Evolutionary conservation across 2,797 vertebrate species (phyloP).

Genomic region (Scolopax rusticola): DNA sequence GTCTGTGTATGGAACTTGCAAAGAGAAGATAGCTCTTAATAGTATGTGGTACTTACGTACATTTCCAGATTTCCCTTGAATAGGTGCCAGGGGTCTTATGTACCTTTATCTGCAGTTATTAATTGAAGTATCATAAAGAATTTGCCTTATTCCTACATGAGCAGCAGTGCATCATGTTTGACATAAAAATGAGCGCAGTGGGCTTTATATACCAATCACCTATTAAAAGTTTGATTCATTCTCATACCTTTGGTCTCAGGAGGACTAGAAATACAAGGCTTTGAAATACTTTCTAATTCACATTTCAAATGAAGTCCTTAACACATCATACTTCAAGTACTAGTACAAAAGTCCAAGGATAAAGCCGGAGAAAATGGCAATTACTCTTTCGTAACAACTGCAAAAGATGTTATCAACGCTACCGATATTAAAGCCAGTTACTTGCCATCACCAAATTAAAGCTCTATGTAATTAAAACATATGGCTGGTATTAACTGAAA

Average conservation of each 20-base stretch:
- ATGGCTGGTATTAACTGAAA: slow-evolving; percentile 20
- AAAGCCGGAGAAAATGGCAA: background rate
- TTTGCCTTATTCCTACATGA: background rate
- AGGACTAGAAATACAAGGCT: background rate
- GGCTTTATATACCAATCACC: background rate
- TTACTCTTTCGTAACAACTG: slow-evolving; percentile 37
- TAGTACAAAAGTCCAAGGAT: background rate
- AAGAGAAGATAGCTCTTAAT: background rate
- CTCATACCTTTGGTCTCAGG: background rate
- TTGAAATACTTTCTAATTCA: background rate
- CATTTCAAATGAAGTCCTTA: background rate
- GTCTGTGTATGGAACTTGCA: background rate
- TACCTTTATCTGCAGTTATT: background rate
- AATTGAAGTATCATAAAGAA: background rate
- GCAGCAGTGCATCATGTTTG: background rate
- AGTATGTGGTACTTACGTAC: background rate
- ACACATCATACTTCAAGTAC: background rate
- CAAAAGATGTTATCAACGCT: background rate
- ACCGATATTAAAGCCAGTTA: slow-evolving; percentile 50
- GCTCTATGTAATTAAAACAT: slow-evolving; percentile 35
- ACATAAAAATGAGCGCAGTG: background rate
- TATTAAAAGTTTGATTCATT: background rate
- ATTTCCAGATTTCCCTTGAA: background rate
- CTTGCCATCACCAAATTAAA: slow-evolving; percentile 36
- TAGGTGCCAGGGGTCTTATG: background rate